Percentiles rank a stretch among this genome's conserved stretches.
These are phyloP conservation scores for Mesocricetus auratus DNA, from an alignment of 2,113 vertebrate species.

Conservation along the genomic window DNA sequence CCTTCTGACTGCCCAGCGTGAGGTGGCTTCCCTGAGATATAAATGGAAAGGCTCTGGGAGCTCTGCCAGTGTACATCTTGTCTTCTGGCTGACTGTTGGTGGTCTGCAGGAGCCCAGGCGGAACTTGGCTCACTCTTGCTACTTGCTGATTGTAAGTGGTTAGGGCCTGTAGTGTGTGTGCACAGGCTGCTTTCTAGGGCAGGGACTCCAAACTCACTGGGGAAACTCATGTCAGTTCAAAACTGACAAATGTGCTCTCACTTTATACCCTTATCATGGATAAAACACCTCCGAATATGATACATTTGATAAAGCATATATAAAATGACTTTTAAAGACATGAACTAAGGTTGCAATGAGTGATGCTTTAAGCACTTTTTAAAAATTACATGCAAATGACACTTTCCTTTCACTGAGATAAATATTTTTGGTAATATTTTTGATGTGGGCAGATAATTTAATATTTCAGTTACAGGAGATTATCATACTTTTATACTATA, in stretches of 20 bases:
- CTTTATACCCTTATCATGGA: background rate
- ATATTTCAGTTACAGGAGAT: slow-evolving; percentile 19
- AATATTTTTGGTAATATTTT: slow-evolving; percentile 49
- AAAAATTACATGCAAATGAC: background rate
- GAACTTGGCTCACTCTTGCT: slow-evolving; percentile 36
- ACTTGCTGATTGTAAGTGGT: slow-evolving; percentile 40
- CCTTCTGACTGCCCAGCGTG: background rate
- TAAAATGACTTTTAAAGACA: background rate
- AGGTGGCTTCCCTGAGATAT: slow-evolving; percentile 35
- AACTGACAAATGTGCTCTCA: background rate
- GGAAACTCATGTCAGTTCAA: background rate
- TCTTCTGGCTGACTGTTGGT: slow-evolving; percentile 61
- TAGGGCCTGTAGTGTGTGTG: slow-evolving; percentile 19
- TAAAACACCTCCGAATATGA: background rate
- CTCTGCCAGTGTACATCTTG: slow-evolving; percentile 35
- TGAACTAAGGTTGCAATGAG: background rate
- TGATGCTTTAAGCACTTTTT: background rate
- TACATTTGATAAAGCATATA: slow-evolving; percentile 1
- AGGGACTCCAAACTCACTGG: background rate
- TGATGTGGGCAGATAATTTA: slow-evolving; percentile 37
- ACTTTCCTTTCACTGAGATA: slow-evolving; percentile 14
- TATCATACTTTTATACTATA: slow-evolving; percentile 17
- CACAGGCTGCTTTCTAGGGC: background rate
- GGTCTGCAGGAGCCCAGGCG: slow-evolving; percentile 63
- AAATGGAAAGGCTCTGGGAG: slow-evolving; percentile 27